A percentile compares a stretch with the other conserved stretches of the same genome.
Conservation (phyloP, 2,797 vertebrate species). For the Cryptoprocta ferox region DNA sequence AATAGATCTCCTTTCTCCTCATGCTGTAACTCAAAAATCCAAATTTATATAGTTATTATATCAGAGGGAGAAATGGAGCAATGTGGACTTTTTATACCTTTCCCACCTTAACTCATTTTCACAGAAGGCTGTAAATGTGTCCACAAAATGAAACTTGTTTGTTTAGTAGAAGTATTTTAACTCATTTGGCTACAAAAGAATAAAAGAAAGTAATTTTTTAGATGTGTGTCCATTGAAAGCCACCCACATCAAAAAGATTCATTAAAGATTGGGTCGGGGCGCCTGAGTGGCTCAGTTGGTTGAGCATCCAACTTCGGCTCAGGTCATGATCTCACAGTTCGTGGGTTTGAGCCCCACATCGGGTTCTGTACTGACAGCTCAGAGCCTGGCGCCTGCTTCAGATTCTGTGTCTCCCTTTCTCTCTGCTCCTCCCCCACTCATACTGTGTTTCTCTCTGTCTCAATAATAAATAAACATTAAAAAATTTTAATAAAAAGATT, state of each 20-base stretch:
- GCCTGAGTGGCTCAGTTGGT: no score
- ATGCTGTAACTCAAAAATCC: not conserved
- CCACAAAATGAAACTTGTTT: not conserved
- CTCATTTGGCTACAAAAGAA: not conserved
- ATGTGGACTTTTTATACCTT: not conserved
- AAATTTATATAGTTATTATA: not conserved
- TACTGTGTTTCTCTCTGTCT: no score
- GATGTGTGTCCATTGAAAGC: not conserved
- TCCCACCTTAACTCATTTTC: not conserved
- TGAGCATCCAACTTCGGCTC: no score
- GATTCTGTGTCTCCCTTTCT: no score
- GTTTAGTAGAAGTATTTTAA: not conserved
- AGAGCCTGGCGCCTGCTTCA: no score
- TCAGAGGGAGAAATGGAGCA: not conserved
- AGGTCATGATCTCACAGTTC: no score
- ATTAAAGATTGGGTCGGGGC: not conserved
- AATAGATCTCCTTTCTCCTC: not conserved
- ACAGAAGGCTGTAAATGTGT: not conserved
- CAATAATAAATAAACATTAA: no score
- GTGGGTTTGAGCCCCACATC: no score
- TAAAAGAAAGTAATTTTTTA: not conserved
- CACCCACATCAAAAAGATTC: not conserved
- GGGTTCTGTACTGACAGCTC: no score
- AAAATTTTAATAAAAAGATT: no score
- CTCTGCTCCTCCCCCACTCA: no score